A percentile compares a stretch with the other conserved stretches of the same genome.
phyloP scores from a whole-genome alignment of 1,140 invertebrate species.

The Drosophila ogumai region DNA sequence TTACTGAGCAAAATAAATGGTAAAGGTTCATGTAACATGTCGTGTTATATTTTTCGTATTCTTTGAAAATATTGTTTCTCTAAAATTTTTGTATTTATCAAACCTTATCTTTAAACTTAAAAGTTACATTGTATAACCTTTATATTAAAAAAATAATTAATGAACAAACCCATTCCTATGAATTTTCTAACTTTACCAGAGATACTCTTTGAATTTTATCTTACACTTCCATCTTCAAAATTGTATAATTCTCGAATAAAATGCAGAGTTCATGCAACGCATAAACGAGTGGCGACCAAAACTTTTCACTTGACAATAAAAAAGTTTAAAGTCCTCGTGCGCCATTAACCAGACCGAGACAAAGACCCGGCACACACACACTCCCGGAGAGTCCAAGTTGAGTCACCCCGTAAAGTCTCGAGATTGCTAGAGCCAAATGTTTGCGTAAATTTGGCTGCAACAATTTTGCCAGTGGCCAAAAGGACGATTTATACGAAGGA shows the following conservation, averaged over 20 bases:
- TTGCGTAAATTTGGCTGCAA: constrained; percentile 66
- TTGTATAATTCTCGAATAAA: constrained; percentile 42
- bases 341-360: constrained; percentile 51
- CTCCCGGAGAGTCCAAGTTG: constrained; percentile 21
- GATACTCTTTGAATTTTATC: background rate
- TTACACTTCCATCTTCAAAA: constrained; percentile 4
- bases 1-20: background rate
- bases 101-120: too few species aligned
- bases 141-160: background rate
- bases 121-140: too few species aligned
- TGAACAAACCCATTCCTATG: background rate
- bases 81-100: too few species aligned
- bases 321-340: constrained; percentile 61
- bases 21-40: background rate
- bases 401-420: constrained; percentile 51
- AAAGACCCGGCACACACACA: constrained; percentile 23
- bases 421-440: constrained; percentile 42
- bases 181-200: background rate
- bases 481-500: constrained; percentile 2
- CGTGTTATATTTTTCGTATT: background rate
- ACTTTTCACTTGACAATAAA: constrained; percentile 49
- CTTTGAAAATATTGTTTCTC: background rate
- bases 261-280: constrained; percentile 17
- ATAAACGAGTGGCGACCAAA: constrained; percentile 39
- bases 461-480: constrained; percentile 55